Evolutionary conservation across 1,140 invertebrate species (phyloP).

Genomic region (Heliconius hewitsoni): DNA sequence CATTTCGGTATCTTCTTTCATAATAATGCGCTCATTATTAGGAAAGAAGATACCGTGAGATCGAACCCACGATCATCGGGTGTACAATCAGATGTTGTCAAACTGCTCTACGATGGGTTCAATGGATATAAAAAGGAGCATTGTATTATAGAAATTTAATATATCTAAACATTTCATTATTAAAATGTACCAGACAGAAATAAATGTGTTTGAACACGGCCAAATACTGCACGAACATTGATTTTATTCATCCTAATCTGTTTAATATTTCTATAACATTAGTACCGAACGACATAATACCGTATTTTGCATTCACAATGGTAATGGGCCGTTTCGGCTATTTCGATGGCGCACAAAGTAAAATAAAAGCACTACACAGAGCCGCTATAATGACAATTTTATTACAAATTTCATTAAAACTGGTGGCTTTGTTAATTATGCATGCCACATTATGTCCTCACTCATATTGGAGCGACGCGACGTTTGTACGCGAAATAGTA

Average conservation of each 20-base stretch:
- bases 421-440: conserved; percentile 31
- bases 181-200: conserved; percentile 4
- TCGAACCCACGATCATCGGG: too few species aligned
- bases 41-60: too few species aligned
- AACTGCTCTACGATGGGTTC: too few species aligned
- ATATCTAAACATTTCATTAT: neutral
- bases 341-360: conserved; percentile 23
- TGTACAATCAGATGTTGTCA: too few species aligned
- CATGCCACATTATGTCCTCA: conserved; percentile 26
- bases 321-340: conserved; percentile 17
- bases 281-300: conserved; percentile 18
- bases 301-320: conserved; percentile 21
- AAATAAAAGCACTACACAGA: conserved; percentile 17
- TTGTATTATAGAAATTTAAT: neutral
- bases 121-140: too few species aligned
- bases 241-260: conserved; percentile 12
- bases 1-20: too few species aligned
- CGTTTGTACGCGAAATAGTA: conserved; percentile 17
- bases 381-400: conserved; percentile 25
- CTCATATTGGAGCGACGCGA: conserved; percentile 17
- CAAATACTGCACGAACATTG: neutral
- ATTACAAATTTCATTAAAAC: conserved; percentile 36
- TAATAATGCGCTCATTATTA: too few species aligned
- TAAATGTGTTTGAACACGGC: neutral
- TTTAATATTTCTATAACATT: conserved; percentile 22